Evolutionary conservation across 2,113 vertebrate species (phyloP).

Genomic region (Tyto alba): DNA sequence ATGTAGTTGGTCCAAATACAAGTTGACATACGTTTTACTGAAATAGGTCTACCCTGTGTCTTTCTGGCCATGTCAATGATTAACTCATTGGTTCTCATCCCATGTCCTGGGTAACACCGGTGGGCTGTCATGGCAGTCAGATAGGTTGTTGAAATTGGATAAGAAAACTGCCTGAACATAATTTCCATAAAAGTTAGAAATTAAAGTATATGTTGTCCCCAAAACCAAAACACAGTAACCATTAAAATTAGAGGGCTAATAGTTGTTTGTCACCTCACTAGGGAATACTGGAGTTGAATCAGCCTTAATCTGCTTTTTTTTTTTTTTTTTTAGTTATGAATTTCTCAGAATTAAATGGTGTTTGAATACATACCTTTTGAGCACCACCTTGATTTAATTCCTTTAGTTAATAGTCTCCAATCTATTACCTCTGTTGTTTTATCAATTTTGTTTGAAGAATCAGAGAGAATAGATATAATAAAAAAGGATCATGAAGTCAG

Average conservation of each 20-base stretch:
- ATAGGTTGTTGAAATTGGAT: neutral
- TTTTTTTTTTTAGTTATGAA: neutral
- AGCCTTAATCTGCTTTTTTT: neutral
- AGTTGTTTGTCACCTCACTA: neutral
- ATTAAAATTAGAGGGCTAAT: neutral
- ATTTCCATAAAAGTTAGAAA: neutral
- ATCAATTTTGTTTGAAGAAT: neutral
- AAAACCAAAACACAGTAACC: neutral
- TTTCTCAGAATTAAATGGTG: neutral
- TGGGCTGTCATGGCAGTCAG: neutral
- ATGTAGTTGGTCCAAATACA: neutral
- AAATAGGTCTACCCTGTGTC: neutral
- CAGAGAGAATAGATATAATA: neutral
- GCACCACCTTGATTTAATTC: neutral
- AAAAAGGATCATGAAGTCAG: rapidly evolving
- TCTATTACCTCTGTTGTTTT: neutral
- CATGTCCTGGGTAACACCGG: neutral
- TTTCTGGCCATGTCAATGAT: rapidly evolving
- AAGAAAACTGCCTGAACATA: neutral
- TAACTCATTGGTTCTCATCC: neutral
- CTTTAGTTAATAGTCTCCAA: neutral
- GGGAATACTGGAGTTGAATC: neutral
- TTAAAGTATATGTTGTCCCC: neutral
- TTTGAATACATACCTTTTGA: neutral
- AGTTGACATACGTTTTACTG: neutral